Evolutionary conservation across 2,888 invertebrate species (phyloP).

Genomic region (Teleiodes luculella): DNA sequence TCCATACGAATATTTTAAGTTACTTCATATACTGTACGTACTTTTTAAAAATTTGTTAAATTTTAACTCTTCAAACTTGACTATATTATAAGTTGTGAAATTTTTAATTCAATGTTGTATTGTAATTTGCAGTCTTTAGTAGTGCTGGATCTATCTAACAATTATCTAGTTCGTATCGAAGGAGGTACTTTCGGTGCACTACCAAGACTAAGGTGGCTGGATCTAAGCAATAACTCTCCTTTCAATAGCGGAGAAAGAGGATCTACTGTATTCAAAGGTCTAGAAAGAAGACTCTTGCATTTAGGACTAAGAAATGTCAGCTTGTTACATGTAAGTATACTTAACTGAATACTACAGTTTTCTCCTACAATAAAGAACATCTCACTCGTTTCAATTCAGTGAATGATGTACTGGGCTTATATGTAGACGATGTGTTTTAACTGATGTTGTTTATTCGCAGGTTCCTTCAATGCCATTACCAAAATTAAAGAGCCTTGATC

Average conservation of each 20-base stretch:
- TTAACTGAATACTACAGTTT: too few species aligned
- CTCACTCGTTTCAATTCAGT: neutral
- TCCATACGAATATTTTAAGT: neutral
- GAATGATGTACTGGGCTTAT: too few species aligned
- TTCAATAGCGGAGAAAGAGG: constrained; percentile 84
- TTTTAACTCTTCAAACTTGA: too few species aligned
- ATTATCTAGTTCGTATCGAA: constrained; percentile 88
- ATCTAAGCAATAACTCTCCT: constrained; percentile 90
- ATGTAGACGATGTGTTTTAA: too few species aligned
- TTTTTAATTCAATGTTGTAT: neutral
- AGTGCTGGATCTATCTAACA: constrained; percentile 88
- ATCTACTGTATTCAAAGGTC: constrained; percentile 86
- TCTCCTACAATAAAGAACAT: neutral
- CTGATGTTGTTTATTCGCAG: constrained; percentile 49
- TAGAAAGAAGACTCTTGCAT: constrained; percentile 86
- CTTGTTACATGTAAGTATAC: constrained; percentile 80
- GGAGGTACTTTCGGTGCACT: constrained; percentile 87
- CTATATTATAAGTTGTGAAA: too few species aligned
- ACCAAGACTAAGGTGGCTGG: constrained; percentile 85
- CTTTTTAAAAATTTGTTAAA: neutral
- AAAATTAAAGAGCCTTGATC: constrained; percentile 84
- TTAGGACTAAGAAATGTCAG: constrained; percentile 90
- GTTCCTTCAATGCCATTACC: constrained; percentile 87
- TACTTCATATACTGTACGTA: neutral
- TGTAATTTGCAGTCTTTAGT: constrained; percentile 81